These are phyloP conservation scores for Grammomys surdaster DNA, from an alignment of 2,113 vertebrate species.

Conservation along the genomic window DNA sequence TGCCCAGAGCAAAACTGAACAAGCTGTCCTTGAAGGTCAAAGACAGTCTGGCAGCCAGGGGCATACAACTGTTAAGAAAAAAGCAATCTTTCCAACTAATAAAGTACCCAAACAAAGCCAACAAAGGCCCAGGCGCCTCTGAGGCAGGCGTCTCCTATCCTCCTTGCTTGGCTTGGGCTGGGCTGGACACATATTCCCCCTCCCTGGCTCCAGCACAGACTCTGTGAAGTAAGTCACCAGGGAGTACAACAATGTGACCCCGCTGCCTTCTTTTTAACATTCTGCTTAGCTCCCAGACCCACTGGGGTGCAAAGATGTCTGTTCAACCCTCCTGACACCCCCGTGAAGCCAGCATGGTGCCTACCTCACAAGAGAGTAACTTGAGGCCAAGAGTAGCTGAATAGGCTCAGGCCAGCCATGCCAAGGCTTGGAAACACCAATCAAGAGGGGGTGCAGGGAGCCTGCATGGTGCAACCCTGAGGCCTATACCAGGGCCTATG, in stretches of 20 bases:
- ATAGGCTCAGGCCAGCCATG: too few relatives aligned
- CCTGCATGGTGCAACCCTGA: background rate
- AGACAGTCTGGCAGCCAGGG: background rate
- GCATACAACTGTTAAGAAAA: background rate
- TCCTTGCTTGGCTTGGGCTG: background rate
- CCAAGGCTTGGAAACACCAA: background rate
- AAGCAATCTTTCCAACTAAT: background rate
- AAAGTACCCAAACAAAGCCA: background rate
- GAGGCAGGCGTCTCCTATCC: background rate
- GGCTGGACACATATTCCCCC: background rate
- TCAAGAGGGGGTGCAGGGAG: accelerated
- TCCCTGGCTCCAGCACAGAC: background rate
- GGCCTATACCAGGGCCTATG: background rate
- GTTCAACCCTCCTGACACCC: background rate
- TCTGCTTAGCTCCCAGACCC: background rate
- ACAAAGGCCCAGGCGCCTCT: background rate
- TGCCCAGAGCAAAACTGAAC: background rate
- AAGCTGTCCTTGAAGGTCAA: background rate
- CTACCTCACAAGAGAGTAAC: background rate
- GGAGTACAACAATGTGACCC: too few relatives aligned
- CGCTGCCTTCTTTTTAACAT: background rate
- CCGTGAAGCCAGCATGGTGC: background rate
- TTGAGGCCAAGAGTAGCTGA: background rate
- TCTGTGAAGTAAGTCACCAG: background rate
- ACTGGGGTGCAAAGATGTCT: background rate